Evolutionary conservation across 2,797 vertebrate genomes (phyloP).

Genomic region (Knipowitschia caucasica): DNA sequence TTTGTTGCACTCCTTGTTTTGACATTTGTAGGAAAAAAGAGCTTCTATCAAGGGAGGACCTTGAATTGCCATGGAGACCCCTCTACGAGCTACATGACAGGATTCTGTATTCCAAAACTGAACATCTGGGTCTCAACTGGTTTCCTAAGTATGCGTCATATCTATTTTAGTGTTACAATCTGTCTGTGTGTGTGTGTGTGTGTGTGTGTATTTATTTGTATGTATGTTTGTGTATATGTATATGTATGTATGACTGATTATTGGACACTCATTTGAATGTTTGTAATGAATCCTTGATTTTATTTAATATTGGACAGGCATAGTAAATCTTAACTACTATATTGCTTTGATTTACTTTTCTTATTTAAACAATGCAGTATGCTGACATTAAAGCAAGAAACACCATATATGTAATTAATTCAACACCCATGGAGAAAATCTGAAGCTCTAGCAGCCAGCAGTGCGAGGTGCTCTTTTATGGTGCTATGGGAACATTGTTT

Average conservation of each 20-base stretch:
- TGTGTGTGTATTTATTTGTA: too few relatives aligned
- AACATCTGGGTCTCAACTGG: conserved; percentile 97
- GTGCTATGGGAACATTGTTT: conserved; percentile 74
- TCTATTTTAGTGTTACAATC: neutral
- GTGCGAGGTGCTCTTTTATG: conserved; percentile 79
- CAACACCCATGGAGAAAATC: conserved; percentile 16
- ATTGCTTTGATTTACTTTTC: neutral
- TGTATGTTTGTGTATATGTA: too few relatives aligned
- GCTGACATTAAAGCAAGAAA: neutral
- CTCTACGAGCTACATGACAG: conserved; percentile 92
- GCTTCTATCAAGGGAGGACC: conserved; percentile 91
- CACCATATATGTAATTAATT: conserved; percentile 7
- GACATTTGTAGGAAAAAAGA: conserved; percentile 85
- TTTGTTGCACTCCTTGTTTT: too few relatives aligned
- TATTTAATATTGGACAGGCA: neutral
- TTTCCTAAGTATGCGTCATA: conserved; percentile 90
- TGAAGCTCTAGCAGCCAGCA: conserved; percentile 59
- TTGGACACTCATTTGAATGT: too few relatives aligned
- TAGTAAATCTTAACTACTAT: neutral
- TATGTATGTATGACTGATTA: too few relatives aligned
- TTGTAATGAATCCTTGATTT: neutral
- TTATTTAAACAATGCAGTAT: neutral
- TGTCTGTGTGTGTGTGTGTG: too few relatives aligned
- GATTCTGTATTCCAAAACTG: conserved; percentile 96
- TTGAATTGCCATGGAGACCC: conserved; percentile 93